Base-by-base conservation (phyloP, 2,113 vertebrate genomes). In the Scolopax mira region DNA sequence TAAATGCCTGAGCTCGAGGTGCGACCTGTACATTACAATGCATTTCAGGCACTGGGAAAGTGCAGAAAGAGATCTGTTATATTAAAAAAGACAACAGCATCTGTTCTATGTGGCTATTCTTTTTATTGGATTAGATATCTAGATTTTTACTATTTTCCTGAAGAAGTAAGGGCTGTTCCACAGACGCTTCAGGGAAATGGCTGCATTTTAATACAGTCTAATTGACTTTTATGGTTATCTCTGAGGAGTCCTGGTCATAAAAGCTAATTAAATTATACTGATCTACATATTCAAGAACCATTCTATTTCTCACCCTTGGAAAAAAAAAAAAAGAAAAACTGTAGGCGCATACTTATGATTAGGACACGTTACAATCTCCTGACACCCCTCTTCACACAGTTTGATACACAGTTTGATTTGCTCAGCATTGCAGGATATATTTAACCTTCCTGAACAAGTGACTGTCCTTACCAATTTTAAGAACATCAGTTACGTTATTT, bases 241-340 rank as follows among this genome's bases (percentile, higher is more conserved):
- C 97, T 90, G 79, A 97, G 97, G 89, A 97, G 90, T 89, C 51
- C 58, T 95, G 95, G 97, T 97, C 94, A 83, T 98, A 97, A 98
- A 98, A 97, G 95, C 97, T 98, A 97, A 98, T 98, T 98, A 97
- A 97, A 96, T 98, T 97, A 97, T 94, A 83, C 90, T 96, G 94
- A 97, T 98, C 97, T 97, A 94, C 97, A 98, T 97, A 97, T 93
- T 95, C 97, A 95, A 95, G 94, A 95, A 90, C 75, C 24, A 92
- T 94, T 87, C 80, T 89, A 91, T 89, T 88, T 84, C 72, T 95
- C 85, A 89, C 55, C 82, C 92, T 95, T 86, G 78, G 64, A 96
- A 82, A 66, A 52, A 78, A 35, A 39, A 78, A 35, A 31, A 22
- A 27, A 11, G 16, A 67, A 67, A 75, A 79, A 37, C 24, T 69